A percentile compares a stretch with the other conserved stretches of the same genome.
These are phyloP conservation scores for Apotomis turbidana DNA, from an alignment of 2,888 invertebrate species.

Conservation along the genomic window DNA sequence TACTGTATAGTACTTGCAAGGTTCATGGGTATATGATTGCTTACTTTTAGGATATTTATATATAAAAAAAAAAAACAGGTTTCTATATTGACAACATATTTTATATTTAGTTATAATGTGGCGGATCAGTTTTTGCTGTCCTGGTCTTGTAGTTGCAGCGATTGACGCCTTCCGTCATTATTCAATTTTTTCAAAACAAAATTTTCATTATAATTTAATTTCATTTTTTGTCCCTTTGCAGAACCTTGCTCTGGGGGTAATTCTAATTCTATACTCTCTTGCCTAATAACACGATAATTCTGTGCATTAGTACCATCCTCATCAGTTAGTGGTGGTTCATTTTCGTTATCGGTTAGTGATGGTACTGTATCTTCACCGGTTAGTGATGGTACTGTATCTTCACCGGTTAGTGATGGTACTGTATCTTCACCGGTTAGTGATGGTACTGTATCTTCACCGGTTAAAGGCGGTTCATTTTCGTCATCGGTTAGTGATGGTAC, in stretches of 20 bases:
- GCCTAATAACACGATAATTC: slow-evolving; percentile 45
- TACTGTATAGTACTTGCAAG: too few species aligned
- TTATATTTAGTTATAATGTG: too few species aligned
- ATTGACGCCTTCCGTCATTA: not conserved
- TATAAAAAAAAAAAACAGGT: too few species aligned
- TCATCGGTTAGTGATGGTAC: not conserved
- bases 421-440: not conserved
- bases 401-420: too few species aligned
- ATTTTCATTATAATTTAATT: slow-evolving; percentile 27
- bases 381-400: not conserved
- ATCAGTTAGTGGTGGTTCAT: not conserved
- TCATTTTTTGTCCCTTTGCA: slow-evolving; percentile 41
- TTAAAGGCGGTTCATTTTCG: not conserved
- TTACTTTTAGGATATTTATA: too few species aligned
- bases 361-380: not conserved
- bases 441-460: not conserved
- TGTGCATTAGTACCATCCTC: not conserved
- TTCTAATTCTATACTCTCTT: slow-evolving; percentile 49
- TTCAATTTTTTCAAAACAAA: slow-evolving; percentile 25
- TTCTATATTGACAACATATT: too few species aligned
- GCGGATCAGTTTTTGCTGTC: too few species aligned
- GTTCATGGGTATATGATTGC: too few species aligned
- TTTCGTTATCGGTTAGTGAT: too few species aligned
- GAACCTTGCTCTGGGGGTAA: slow-evolving; percentile 41
- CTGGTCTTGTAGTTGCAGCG: not conserved